Evolutionary conservation across 2,113 vertebrate species (phyloP), one percentile per base, ranked within the genome.

Genomic region (Ctenomys sociabilis): DNA sequence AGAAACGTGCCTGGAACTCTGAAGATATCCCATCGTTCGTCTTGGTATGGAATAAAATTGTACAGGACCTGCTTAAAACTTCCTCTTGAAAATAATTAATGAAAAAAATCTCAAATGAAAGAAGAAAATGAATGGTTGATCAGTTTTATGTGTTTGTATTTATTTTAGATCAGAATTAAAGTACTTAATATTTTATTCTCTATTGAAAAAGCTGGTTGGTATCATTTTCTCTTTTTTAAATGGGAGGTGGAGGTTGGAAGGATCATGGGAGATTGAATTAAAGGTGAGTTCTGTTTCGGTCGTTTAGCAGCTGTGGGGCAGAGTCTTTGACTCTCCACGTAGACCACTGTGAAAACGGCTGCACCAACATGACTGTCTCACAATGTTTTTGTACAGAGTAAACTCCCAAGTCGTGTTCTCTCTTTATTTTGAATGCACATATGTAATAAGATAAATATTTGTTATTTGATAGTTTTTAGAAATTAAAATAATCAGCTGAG

Each of bases 1-100:
- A 86, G 89, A 90, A 96, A 97, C 90, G 85, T 91, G 96, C 93
- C 93, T 94, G 35, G 88, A 95, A 82, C 95, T 95, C 78, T 85
- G 96, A 98, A 85, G 84, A 97, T 63, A 77, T 72, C 12, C 40
- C 1, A 2, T 91, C 84, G 68, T 96, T 96, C 96, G 96, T 98
- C 73, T 95, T 72, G 1, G 6, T 4, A 21, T 73, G 63, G 68
- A 91, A 78, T 70, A 43, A 63, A 92, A 91, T 85, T 54, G 70
- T 83, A 11, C 40, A n/a, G 93, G 92, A 59, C 24, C 64, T 75
- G 80, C 63, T 16, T 49, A 59, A 90, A 68, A 80, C 21, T 78
- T 91, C 52, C 68, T 85, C 92, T 94, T 37, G 52, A 78, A 54
- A 52, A 40, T 86, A 84, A 94, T 57, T 40, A 22, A 35, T 94